Conservation (phyloP, 1,140 invertebrate species). For the Gryllus bimaculatus region DNA sequence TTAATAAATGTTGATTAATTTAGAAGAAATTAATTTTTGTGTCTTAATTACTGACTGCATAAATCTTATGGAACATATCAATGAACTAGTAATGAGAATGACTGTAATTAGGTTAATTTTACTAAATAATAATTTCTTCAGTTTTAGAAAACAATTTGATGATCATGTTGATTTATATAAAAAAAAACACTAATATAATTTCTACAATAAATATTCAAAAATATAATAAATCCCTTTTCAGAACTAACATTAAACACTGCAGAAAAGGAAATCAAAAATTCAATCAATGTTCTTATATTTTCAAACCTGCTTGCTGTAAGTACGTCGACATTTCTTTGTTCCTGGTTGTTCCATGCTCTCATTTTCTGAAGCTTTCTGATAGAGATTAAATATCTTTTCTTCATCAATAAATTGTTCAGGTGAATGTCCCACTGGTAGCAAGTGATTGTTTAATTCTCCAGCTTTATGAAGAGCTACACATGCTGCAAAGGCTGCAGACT, state of each 20-base stretch:
- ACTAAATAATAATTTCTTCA: no score
- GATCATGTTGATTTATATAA: neutral
- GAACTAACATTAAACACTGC: neutral
- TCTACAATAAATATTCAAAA: neutral
- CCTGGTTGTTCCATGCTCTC: constrained; percentile 43
- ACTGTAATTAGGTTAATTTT: no score
- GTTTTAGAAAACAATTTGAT: no score
- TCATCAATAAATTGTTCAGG: neutral
- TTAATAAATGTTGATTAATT: no score
- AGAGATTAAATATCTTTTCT: constrained; percentile 41
- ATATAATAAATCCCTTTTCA: neutral
- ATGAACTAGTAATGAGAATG: no score
- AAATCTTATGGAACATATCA: no score
- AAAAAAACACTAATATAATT: neutral
- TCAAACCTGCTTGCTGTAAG: constrained; percentile 55
- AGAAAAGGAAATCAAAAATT: neutral
- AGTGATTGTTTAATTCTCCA: constrained; percentile 67
- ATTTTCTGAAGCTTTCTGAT: constrained; percentile 36
- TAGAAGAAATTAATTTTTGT: no score
- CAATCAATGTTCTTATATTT: neutral
- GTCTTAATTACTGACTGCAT: no score
- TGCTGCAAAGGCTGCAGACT: constrained; percentile 65
- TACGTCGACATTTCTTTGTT: constrained; percentile 58
- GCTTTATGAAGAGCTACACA: constrained; percentile 59
- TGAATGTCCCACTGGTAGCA: constrained; percentile 59